Conservation (phyloP, 2,888 invertebrate genomes). For the Ypsolopha scabrella region DNA sequence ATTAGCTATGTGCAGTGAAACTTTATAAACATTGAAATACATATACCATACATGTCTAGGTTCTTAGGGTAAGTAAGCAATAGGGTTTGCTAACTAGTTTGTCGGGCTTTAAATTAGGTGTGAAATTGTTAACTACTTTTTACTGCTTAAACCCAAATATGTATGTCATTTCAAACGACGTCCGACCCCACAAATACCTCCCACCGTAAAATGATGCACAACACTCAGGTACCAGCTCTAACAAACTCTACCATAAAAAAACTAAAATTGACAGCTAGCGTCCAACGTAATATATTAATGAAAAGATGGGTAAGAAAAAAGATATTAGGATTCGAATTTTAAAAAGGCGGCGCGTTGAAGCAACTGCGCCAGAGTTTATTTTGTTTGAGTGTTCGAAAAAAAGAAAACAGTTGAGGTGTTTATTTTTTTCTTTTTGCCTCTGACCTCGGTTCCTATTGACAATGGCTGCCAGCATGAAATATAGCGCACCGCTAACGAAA, state of each 20-base stretch:
- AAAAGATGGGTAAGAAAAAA: conserved; percentile 54
- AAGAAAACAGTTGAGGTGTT: conserved; percentile 55
- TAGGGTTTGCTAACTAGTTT: neutral
- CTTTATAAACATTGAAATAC: too few species aligned
- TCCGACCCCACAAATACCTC: conserved; percentile 28
- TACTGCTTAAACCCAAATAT: neutral
- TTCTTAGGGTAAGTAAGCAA: too few species aligned
- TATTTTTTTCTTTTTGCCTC: conserved; percentile 64
- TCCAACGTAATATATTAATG: conserved; percentile 64
- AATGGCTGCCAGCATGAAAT: conserved; percentile 69
- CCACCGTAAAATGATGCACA: conserved; percentile 38
- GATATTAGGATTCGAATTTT: conserved; percentile 51
- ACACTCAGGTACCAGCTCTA: conserved; percentile 36
- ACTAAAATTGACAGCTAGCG: conserved; percentile 48
- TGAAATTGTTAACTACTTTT: neutral
- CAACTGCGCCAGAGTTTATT: conserved; percentile 56
- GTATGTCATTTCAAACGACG: conserved; percentile 22
- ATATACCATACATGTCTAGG: too few species aligned
- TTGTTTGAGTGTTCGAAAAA: conserved; percentile 59
- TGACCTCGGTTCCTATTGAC: conserved; percentile 66
- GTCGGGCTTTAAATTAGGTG: neutral
- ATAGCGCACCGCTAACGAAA: conserved; percentile 62
- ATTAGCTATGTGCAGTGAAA: neutral
- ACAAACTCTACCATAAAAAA: conserved; percentile 29
- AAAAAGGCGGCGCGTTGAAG: conserved; percentile 60